Evolutionary conservation across 2,797 vertebrate species (phyloP).

Genomic region (Limnodromus scolopaceus): DNA sequence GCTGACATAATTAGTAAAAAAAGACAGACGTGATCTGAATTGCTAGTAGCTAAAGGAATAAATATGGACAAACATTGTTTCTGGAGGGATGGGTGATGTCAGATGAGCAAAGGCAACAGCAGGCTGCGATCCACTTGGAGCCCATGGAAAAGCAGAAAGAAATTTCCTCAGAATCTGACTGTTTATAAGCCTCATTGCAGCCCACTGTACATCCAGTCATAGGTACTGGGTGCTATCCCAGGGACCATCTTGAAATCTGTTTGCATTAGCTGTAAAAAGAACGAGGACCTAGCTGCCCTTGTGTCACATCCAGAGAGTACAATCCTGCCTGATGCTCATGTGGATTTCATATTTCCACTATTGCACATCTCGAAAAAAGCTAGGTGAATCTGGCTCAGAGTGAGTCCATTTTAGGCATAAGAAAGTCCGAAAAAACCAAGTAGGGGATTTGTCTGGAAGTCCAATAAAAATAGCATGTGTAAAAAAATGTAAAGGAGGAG

Average conservation of each 20-base stretch:
- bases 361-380: accelerated
- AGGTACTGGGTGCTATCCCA: neutral
- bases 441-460: neutral
- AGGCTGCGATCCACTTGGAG: neutral
- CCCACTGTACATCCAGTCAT: neutral
- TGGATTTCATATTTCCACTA: neutral
- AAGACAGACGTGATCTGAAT: slow-evolving; percentile 14
- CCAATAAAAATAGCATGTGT: neutral
- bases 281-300: neutral
- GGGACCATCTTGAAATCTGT: neutral
- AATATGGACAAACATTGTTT: neutral
- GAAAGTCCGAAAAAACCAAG: neutral
- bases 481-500: neutral
- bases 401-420: neutral
- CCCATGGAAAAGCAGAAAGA: neutral
- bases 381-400: neutral
- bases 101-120: neutral
- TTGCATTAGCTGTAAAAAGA: neutral
- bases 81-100: neutral
- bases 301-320: neutral
- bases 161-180: neutral
- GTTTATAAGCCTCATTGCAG: neutral
- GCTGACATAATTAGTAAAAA: slow-evolving; percentile 33
- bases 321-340: neutral
- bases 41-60: neutral